phyloP scores from a whole-genome alignment of 1,140 invertebrate genomes.

The Lepidurus packardi region DNA sequence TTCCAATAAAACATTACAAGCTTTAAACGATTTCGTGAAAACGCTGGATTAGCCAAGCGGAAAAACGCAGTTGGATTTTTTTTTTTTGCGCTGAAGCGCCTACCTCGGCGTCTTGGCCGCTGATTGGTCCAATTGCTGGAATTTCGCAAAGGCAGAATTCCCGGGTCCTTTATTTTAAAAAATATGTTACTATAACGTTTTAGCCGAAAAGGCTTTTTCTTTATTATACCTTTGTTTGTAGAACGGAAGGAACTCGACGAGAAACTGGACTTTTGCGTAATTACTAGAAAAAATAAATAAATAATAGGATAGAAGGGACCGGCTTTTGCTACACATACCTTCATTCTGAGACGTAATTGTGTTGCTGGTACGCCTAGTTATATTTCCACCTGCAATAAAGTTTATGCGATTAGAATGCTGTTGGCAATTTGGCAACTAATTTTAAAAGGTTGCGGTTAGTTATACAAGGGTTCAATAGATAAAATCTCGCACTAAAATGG shows the following conservation, averaged over 20 bases:
- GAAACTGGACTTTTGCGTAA: conserved; percentile 9
- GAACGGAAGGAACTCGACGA: conserved; percentile 9
- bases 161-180: conserved; percentile 22
- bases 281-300: neutral
- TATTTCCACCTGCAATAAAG: neutral
- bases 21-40: neutral
- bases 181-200: neutral
- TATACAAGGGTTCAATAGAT: neutral
- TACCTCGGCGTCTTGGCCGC: conserved; percentile 65
- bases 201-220: neutral
- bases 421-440: neutral
- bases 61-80: neutral
- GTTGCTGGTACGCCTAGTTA: conserved; percentile 2
- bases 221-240: neutral
- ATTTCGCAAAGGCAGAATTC: conserved; percentile 67
- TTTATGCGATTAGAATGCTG: neutral
- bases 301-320: neutral
- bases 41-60: conserved; percentile 19
- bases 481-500: neutral
- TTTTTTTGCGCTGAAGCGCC: conserved; percentile 40
- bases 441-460: neutral
- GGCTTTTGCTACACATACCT: neutral
- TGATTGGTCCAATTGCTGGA: conserved; percentile 79
- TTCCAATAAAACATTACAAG: conserved; percentile 20
- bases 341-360: neutral